Evolutionary conservation across 1,140 invertebrate species (phyloP).

Genomic region (Ostrea edulis): DNA sequence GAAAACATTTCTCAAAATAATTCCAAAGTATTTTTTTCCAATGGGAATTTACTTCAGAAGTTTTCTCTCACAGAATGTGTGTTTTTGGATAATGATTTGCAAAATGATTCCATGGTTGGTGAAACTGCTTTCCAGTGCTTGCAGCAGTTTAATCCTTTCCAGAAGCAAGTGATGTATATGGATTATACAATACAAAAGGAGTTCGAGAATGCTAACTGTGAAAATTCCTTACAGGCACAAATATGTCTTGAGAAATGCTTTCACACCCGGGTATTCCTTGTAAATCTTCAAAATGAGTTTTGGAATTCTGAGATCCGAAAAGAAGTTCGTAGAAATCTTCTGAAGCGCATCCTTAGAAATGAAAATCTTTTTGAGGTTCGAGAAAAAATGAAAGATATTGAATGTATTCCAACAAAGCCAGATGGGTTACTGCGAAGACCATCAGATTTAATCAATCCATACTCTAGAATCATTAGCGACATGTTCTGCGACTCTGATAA

Average conservation of each 20-base stretch:
- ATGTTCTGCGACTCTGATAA: slow-evolving; percentile 29
- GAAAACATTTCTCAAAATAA: not conserved
- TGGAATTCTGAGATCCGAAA: slow-evolving; percentile 13
- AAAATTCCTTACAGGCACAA: not conserved
- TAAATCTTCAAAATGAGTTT: not conserved
- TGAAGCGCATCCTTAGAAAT: not conserved
- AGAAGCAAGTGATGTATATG: not conserved
- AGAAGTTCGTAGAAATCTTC: not conserved
- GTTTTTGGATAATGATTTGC: not conserved
- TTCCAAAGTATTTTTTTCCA: not conserved
- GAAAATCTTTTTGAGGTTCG: not conserved
- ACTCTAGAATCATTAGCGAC: not conserved
- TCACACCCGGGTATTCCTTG: not conserved
- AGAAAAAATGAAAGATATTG: not conserved
- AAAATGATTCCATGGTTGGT: not conserved
- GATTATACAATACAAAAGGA: not conserved
- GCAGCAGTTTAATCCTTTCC: not conserved
- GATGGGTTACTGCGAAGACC: slow-evolving; percentile 29
- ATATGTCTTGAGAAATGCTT: not conserved
- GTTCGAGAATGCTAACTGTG: not conserved
- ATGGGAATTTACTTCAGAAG: not conserved
- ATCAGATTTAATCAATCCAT: slow-evolving; percentile 19
- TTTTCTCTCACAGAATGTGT: not conserved
- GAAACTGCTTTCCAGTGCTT: not conserved
- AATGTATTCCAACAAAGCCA: slow-evolving; percentile 43